Base-by-base conservation (phyloP, 37 sponge, comb jelly and placozoan genomes). In the Crambe crambe region DNA sequence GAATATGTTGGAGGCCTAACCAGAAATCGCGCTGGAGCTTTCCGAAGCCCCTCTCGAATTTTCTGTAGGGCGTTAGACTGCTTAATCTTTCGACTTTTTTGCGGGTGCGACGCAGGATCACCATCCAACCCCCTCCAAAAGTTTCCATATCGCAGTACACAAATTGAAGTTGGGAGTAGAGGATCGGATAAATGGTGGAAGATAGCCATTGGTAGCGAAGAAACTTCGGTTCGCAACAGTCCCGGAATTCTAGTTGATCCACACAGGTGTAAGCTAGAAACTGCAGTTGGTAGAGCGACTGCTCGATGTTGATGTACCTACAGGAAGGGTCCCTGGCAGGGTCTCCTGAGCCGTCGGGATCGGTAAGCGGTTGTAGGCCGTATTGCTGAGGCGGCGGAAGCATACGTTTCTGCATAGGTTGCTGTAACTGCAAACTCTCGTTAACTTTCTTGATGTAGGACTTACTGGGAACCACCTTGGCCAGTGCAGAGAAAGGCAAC, bases 81-180 rank as follows among this genome's bases (percentile, higher is more conserved):
- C 75, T 75, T 61, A 81, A 87, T 0, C 38, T 21, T 23, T 36
- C 65, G 23, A 4, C 18, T 20, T 44, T 51, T 22, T 32, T 43
- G 26, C 61, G 31, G 15, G 2, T 21, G 42, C 88, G 81, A 17
- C 88, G 43, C 65, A 40, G 65, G 9, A 87, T 72, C 56, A 87
- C 88, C 44, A 82, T 20, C 88, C 88, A 87, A 8, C 88, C 88
- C 10, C 88, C 88, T 47, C 67, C 80, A 44, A 38, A 68, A 43
- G 82, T 87, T 36, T 75, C 72, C 82, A 81, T 76, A 77, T 87
- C 88, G 77, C 88, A 87, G 54, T 79, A 75, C 18, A 56, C 51
- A 18, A 10, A 68, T 6, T 6, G 10, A 2, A 30, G 8, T 26
- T 56, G 30, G 8, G 21, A 32, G 37, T 17, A 32, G 36, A 5